These are phyloP conservation scores for Theonella swinhoei DNA, from an alignment of 37 sponge, comb jelly and placozoan species.

Conservation along the genomic window DNA sequence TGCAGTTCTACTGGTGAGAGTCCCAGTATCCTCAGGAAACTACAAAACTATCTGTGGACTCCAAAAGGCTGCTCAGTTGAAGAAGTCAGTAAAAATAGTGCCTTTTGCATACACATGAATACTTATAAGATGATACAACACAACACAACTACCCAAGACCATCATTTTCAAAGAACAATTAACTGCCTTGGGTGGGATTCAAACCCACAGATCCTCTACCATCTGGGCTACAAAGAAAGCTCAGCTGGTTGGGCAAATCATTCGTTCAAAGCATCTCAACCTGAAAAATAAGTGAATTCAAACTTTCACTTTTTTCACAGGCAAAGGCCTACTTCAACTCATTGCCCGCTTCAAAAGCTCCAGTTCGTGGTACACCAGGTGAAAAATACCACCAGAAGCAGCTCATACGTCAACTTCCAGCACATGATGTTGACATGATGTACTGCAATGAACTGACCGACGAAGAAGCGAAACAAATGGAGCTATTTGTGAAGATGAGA, in stretches of 20 bases:
- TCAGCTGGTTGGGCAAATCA: too few relatives aligned
- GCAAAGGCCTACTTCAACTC: conserved; percentile 62
- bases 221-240: too few relatives aligned
- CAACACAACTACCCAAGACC: too few relatives aligned
- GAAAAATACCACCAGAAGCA: conserved; percentile 85
- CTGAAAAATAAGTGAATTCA: too few relatives aligned
- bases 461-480: conserved; percentile 82
- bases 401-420: conserved; percentile 90
- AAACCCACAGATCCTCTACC: too few relatives aligned
- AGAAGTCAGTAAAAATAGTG: conserved; percentile 17
- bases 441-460: conserved; percentile 59
- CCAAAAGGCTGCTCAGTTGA: conserved; percentile 19
- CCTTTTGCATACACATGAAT: too few relatives aligned
- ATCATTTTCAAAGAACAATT: too few relatives aligned
- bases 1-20: conserved; percentile 22
- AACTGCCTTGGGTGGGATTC: too few relatives aligned
- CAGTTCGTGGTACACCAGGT: conserved; percentile 67
- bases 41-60: conserved; percentile 41
- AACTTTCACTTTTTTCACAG: conserved; percentile 10
- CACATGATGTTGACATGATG: conserved; percentile 76
- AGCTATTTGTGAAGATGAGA: conserved; percentile 70
- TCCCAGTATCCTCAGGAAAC: conserved; percentile 52
- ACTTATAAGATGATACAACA: too few relatives aligned
- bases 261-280: too few relatives aligned
- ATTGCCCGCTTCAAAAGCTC: conserved; percentile 80